Percentiles rank a stretch among this genome's conserved stretches.
Evolutionary conservation across 2,888 invertebrate species (phyloP).

Genomic region (Hemaris fuciformis): DNA sequence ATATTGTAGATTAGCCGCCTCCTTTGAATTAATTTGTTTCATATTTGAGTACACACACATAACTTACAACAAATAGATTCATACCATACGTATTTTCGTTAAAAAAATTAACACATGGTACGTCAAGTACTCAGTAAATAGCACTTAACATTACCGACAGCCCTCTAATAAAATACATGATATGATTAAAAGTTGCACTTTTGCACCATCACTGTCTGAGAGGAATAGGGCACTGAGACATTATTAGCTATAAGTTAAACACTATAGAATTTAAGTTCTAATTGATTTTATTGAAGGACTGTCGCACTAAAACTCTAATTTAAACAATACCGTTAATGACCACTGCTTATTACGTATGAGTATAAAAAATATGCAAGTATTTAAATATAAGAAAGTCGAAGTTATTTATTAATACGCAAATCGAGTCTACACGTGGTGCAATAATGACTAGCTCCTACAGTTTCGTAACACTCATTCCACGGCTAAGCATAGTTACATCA

Average conservation of each 20-base stretch:
- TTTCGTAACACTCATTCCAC: background rate
- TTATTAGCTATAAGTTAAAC: background rate
- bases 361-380: conserved; percentile 9
- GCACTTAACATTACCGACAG: background rate
- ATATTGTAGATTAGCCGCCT: background rate
- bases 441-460: conserved; percentile 2
- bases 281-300: conserved; percentile 3
- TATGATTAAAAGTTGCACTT: conserved; percentile 8
- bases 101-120: conserved; percentile 1
- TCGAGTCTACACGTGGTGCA: background rate
- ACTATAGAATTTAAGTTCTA: conserved; percentile 6
- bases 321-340: background rate
- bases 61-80: too few relatives aligned
- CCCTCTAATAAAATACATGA: conserved; percentile 1
- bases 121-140: background rate
- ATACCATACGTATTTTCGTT: background rate
- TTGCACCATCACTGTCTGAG: background rate
- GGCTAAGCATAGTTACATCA: conserved; percentile 1
- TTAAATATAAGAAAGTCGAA: background rate
- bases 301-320: background rate
- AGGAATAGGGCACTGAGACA: background rate
- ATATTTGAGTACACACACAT: too few relatives aligned
- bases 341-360: background rate
- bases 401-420: background rate
- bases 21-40: background rate